phyloP scores from a whole-genome alignment of 2,113 vertebrate genomes.

The Zootoca vivipara region DNA sequence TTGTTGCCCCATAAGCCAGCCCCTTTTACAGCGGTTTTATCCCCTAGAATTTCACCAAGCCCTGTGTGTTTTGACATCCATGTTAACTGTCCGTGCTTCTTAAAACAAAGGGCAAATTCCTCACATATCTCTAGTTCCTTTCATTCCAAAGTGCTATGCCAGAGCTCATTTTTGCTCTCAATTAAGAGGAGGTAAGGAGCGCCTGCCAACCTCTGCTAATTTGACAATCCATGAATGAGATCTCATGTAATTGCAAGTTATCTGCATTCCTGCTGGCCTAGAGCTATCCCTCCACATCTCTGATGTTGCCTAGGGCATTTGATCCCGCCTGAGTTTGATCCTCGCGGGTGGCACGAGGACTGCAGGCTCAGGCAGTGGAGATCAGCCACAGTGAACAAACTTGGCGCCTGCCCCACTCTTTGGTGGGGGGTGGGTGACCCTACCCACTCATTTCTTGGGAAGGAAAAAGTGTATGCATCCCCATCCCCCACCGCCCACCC shows the following conservation, averaged over 20 bases:
- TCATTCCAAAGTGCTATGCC: fast-evolving
- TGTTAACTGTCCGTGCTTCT: neutral
- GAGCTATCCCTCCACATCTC: constrained; percentile 30
- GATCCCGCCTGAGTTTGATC: constrained; percentile 18
- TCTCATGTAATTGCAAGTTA: constrained; percentile 42
- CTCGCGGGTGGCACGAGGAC: constrained; percentile 8
- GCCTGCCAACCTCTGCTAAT: fast-evolving
- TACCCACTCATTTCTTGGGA: too few relatives aligned
- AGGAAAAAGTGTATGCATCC: neutral
- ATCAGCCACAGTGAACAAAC: neutral
- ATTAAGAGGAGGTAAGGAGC: neutral
- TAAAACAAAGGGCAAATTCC: neutral
- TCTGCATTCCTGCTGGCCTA: constrained; percentile 46
- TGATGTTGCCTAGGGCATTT: constrained; percentile 48
- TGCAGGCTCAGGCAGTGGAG: neutral
- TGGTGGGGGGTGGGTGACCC: neutral
- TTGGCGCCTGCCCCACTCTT: neutral
- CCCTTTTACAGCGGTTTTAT: neutral
- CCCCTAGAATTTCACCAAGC: fast-evolving
- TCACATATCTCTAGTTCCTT: neutral
- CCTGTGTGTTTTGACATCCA: neutral
- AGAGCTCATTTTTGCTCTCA: neutral
- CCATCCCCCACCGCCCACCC: neutral
- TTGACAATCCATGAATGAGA: constrained; percentile 27
- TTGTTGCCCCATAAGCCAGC: neutral